These are phyloP conservation scores for Pherbina coryleti DNA, from an alignment of 2,888 invertebrate species.

Conservation along the genomic window DNA sequence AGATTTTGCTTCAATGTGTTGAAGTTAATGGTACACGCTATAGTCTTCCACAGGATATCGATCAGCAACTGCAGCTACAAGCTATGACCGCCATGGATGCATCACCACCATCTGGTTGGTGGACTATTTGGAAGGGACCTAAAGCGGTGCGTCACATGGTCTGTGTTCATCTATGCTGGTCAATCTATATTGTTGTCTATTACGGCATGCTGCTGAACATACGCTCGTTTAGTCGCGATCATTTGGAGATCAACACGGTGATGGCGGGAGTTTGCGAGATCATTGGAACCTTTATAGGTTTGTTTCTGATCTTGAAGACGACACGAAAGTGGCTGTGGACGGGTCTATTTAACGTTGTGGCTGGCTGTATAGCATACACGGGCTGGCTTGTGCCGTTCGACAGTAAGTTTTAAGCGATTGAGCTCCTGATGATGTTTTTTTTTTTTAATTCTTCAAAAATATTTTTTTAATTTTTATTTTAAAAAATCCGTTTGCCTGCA, in stretches of 20 bases:
- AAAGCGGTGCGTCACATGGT: constrained; percentile 65
- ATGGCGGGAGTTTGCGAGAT: constrained; percentile 69
- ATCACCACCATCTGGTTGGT: constrained; percentile 67
- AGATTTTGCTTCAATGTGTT: constrained; percentile 66
- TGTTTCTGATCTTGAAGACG: constrained; percentile 66
- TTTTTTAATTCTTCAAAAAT: background rate
- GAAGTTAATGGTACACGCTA: constrained; percentile 67
- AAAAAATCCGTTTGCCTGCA: no score
- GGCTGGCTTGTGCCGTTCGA: constrained; percentile 67
- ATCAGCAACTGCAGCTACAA: constrained; percentile 67
- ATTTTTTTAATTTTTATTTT: background rate
- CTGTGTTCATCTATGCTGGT: constrained; percentile 68
- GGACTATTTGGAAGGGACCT: constrained; percentile 67
- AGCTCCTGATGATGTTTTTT: background rate
- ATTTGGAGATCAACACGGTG: constrained; percentile 68
- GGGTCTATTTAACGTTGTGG: constrained; percentile 67
- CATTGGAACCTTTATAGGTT: constrained; percentile 67
- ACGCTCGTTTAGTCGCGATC: constrained; percentile 69
- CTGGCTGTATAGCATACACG: constrained; percentile 64
- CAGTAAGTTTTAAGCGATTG: constrained; percentile 52
- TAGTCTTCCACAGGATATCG: constrained; percentile 67
- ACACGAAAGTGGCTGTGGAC: constrained; percentile 68
- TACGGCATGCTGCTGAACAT: constrained; percentile 71
- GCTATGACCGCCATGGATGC: constrained; percentile 67
- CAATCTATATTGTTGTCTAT: constrained; percentile 69